phyloP scores from a whole-genome alignment of 2,888 invertebrate genomes.

The Pantelozetes paolii region DNA sequence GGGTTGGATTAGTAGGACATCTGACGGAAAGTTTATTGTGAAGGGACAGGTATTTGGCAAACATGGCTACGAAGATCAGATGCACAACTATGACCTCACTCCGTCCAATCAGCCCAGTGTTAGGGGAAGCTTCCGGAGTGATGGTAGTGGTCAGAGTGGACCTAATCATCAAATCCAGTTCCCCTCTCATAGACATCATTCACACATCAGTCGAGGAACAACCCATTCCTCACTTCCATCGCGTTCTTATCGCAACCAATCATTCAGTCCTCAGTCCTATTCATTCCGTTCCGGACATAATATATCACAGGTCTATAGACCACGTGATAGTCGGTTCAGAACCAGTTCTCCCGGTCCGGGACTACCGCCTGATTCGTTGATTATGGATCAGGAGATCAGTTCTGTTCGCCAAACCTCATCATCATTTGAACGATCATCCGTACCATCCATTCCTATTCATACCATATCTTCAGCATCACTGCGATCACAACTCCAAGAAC shows the following conservation, averaged over 20 bases:
- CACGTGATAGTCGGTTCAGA: constrained; percentile 47
- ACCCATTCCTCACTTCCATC: constrained; percentile 42
- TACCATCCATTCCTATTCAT: constrained; percentile 47
- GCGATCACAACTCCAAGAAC: constrained; percentile 59
- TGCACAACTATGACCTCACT: constrained; percentile 39
- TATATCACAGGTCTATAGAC: constrained; percentile 12
- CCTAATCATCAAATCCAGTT: constrained; percentile 30
- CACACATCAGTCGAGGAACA: constrained; percentile 7
- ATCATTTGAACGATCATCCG: constrained; percentile 46
- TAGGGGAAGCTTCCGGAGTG: constrained; percentile 45
- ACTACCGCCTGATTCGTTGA: constrained; percentile 27
- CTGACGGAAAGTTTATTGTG: constrained; percentile 70
- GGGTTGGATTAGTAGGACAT: constrained; percentile 66
- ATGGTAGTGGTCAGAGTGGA: constrained; percentile 46
- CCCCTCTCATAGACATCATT: constrained; percentile 32
- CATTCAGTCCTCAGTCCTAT: constrained; percentile 39
- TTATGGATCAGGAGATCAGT: constrained; percentile 63
- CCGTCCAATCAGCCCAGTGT: constrained; percentile 39
- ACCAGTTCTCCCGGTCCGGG: constrained; percentile 50
- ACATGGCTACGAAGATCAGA: constrained; percentile 43
- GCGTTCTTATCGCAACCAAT: constrained; percentile 39
- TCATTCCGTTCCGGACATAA: constrained; percentile 37
- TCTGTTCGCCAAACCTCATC: constrained; percentile 75
- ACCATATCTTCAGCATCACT: constrained; percentile 46
- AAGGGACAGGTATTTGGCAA: constrained; percentile 55